Evolutionary conservation across 2,797 vertebrate species (phyloP).

Genomic region (Xenops minutus): DNA sequence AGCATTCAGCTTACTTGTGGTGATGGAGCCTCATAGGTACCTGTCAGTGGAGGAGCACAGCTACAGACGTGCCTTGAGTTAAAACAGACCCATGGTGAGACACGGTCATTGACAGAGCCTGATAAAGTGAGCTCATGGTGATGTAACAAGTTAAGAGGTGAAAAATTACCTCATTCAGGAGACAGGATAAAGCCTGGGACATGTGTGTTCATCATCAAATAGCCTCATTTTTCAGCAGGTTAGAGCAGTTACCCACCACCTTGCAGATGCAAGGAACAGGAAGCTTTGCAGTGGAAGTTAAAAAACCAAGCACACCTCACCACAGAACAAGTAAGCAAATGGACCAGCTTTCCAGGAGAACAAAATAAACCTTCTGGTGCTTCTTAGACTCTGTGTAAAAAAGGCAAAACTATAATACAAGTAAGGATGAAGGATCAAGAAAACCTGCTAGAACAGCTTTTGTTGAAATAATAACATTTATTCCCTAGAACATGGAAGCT

Average conservation of each 20-base stretch:
- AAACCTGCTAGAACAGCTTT: neutral
- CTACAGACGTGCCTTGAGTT: neutral
- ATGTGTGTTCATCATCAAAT: neutral
- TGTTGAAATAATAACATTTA: neutral
- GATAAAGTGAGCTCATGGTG: rapidly evolving
- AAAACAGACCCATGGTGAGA: neutral
- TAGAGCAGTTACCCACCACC: neutral
- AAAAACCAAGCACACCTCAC: neutral
- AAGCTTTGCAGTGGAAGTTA: neutral
- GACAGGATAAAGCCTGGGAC: neutral
- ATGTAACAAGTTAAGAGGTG: neutral
- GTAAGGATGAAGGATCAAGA: neutral
- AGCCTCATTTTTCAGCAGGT: neutral
- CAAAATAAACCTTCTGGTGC: neutral
- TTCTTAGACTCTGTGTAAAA: neutral
- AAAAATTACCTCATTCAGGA: neutral
- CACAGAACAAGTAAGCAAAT: neutral
- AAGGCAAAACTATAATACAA: neutral
- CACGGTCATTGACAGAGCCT: neutral
- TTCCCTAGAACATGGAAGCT: neutral
- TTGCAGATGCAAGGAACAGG: neutral
- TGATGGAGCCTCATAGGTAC: neutral
- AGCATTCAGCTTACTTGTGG: neutral
- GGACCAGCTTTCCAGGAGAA: neutral
- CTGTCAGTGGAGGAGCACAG: neutral